A percentile compares a stretch with the other conserved stretches of the same genome.
Conservation (phyloP, 2,113 vertebrate genomes). For the Dinomys branickii region DNA sequence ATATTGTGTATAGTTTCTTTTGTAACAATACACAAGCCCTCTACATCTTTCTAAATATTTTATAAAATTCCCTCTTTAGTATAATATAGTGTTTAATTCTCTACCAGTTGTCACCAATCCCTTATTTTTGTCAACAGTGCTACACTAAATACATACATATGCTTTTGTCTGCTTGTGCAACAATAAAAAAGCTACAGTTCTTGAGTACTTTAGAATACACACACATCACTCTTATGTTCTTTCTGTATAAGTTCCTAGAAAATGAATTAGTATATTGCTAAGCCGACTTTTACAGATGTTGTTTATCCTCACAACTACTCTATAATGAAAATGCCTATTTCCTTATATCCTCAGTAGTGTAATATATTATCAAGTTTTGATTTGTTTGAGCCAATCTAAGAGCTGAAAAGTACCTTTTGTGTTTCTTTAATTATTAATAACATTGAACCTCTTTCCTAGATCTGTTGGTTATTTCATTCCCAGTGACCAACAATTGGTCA, state of each 20-base stretch:
- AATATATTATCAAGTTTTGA: neutral
- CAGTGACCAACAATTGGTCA: neutral
- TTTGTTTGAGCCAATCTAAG: neutral
- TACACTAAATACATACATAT: neutral
- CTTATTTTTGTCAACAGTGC: conserved; percentile 3
- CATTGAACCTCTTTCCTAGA: neutral
- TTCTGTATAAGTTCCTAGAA: conserved; percentile 17
- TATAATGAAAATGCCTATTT: neutral
- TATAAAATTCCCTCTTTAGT: conserved; percentile 4
- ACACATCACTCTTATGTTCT: neutral
- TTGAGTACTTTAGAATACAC: conserved; percentile 7
- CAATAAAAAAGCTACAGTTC: neutral
- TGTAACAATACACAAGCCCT: neutral
- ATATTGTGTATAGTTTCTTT: neutral
- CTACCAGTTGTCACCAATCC: neutral
- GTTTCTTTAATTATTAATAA: conserved; percentile 29
- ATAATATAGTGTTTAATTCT: neutral
- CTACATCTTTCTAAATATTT: conserved; percentile 5
- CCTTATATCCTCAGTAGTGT: neutral
- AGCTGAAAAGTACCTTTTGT: neutral
- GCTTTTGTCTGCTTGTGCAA: neutral
- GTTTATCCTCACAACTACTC: neutral
- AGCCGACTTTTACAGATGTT: conserved; percentile 15
- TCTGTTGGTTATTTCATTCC: neutral
- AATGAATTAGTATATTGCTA: conserved; percentile 2